A percentile compares a stretch with the other conserved stretches of the same genome.
These are phyloP conservation scores for Cydia fagiglandana DNA, from an alignment of 1,140 invertebrate species.

Conservation along the genomic window DNA sequence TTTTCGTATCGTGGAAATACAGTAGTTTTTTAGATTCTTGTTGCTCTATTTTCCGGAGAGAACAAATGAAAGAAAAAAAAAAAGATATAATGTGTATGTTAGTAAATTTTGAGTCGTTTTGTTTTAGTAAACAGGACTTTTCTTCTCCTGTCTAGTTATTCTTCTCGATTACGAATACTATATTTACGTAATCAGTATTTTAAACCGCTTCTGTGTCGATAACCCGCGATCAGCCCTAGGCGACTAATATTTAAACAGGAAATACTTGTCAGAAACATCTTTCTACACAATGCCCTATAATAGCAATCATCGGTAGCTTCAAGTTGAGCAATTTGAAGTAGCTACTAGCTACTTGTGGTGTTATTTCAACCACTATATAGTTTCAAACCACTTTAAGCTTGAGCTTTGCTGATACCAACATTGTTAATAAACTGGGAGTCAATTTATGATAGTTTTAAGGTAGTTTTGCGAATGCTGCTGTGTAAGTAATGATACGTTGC, in stretches of 20 bases:
- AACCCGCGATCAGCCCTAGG: background rate
- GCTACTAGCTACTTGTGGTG: background rate
- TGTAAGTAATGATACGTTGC: constrained; percentile 11
- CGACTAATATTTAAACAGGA: constrained; percentile 4
- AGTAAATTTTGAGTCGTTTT: too few relatives aligned
- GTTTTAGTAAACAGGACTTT: too few relatives aligned
- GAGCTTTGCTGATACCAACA: background rate
- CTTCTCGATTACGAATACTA: too few relatives aligned
- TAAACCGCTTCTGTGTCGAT: background rate
- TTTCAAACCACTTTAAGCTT: background rate
- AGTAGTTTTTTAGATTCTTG: too few relatives aligned
- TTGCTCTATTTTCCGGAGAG: too few relatives aligned
- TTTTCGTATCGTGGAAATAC: too few relatives aligned
- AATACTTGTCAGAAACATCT: background rate
- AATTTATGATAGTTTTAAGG: background rate
- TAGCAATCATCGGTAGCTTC: constrained; percentile 4
- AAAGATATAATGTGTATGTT: too few relatives aligned
- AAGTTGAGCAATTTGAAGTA: constrained; percentile 8
- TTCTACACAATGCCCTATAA: constrained; percentile 15
- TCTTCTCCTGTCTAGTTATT: too few relatives aligned
- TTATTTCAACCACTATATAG: background rate
- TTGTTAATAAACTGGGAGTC: background rate
- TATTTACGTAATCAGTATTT: background rate
- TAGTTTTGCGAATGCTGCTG: background rate
- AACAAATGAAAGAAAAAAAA: too few relatives aligned